A percentile compares a stretch with the other conserved stretches of the same genome.
phyloP scores from a whole-genome alignment of 2,888 invertebrate genomes.

The Chorisops tibialis region DNA sequence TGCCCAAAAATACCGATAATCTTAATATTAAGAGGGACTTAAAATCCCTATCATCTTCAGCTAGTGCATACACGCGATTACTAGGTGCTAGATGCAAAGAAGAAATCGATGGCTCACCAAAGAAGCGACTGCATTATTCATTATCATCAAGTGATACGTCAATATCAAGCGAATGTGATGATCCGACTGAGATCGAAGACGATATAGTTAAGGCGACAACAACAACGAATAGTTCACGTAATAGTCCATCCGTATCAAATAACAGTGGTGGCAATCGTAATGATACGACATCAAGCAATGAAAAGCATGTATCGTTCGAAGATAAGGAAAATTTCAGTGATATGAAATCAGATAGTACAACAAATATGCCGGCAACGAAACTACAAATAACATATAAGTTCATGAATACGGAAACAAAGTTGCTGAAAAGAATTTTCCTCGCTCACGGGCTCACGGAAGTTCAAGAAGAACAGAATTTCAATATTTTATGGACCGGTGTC shows the following conservation, averaged over 20 bases:
- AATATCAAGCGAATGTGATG: conserved; percentile 47
- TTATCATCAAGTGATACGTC: conserved; percentile 48
- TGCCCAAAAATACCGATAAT: conserved; percentile 35
- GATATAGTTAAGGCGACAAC: conserved; percentile 11
- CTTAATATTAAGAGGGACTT: conserved; percentile 11
- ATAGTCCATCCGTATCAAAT: neutral
- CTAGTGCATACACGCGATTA: conserved; percentile 15
- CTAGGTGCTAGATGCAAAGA: neutral
- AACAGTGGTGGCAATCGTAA: neutral
- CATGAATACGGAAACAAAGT: conserved; percentile 77
- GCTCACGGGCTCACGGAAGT: conserved; percentile 76
- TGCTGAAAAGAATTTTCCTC: conserved; percentile 69
- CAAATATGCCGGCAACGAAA: conserved; percentile 63
- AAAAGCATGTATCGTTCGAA: conserved; percentile 31
- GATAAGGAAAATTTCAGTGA: conserved; percentile 35
- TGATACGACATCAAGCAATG: conserved; percentile 8
- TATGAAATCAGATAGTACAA: conserved; percentile 34
- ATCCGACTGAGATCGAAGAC: conserved; percentile 54
- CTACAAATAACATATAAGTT: conserved; percentile 76
- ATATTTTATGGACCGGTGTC: conserved; percentile 87
- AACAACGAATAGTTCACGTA: conserved; percentile 1
- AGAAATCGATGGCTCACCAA: conserved; percentile 28
- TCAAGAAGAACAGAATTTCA: conserved; percentile 70
- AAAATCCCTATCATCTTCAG: conserved; percentile 18
- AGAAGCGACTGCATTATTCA: conserved; percentile 39